Evolutionary conservation across 1,140 invertebrate species (phyloP).

Genomic region (Goniozus legneri): DNA sequence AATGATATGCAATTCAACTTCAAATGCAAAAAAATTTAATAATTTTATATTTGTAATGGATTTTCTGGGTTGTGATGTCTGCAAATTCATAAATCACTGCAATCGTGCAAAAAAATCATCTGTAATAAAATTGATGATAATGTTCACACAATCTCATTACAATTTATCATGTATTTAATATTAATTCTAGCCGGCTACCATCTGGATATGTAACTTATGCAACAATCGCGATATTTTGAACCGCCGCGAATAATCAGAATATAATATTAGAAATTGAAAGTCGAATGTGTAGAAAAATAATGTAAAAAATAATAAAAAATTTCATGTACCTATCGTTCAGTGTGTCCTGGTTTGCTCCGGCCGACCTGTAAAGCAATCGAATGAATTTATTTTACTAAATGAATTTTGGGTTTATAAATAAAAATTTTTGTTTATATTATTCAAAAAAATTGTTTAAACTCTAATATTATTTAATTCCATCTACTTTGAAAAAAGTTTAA

Average conservation of each 20-base stretch:
- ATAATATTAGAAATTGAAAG: constrained; percentile 4
- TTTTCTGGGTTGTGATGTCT: constrained; percentile 19
- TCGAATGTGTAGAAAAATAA: background rate
- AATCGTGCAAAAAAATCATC: constrained; percentile 27
- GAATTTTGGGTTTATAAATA: too few relatives aligned
- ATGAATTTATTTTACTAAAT: constrained; percentile 35
- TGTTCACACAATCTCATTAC: constrained; percentile 17
- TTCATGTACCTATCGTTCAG: constrained; percentile 50
- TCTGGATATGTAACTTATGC: constrained; percentile 17
- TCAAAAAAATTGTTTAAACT: constrained; percentile 15
- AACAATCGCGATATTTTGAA: constrained; percentile 8
- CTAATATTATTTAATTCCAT: constrained; percentile 18
- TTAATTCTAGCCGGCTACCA: constrained; percentile 16
- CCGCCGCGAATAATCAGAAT: constrained; percentile 6
- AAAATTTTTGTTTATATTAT: constrained; percentile 3
- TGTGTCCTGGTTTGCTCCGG: constrained; percentile 42
- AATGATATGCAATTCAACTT: constrained; percentile 8
- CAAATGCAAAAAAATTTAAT: constrained; percentile 5
- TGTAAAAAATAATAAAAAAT: constrained; percentile 29
- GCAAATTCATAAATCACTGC: constrained; percentile 30
- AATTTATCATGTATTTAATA: constrained; percentile 14
- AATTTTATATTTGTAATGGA: constrained; percentile 10
- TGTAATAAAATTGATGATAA: constrained; percentile 25
- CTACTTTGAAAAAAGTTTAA: constrained; percentile 33
- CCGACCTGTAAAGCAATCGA: constrained; percentile 50